A percentile compares a stretch with the other conserved stretches of the same genome.
Conservation (phyloP, 2,113 vertebrate genomes). For the Strigops habroptila region DNA sequence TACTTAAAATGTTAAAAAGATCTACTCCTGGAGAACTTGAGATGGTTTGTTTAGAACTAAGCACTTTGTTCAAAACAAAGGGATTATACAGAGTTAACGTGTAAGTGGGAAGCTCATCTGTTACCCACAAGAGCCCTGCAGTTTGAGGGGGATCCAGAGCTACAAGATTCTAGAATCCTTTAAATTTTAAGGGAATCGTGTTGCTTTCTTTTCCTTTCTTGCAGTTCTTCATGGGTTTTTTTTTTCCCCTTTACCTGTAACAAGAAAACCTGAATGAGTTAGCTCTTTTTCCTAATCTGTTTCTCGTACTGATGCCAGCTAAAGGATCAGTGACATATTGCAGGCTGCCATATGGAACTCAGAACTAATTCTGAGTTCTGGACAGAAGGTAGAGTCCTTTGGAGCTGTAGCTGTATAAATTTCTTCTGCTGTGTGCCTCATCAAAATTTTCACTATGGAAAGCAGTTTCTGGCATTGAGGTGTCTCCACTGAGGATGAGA, state of each 20-base stretch:
- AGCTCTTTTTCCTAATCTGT: neutral
- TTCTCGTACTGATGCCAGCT: neutral
- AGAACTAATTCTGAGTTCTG: neutral
- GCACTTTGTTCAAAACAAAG: neutral
- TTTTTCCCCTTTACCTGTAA: neutral
- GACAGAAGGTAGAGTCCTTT: neutral
- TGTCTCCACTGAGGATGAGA: neutral
- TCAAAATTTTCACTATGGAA: neutral
- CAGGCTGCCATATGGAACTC: neutral
- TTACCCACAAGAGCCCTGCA: neutral
- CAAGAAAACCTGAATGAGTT: neutral
- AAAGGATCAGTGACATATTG: neutral
- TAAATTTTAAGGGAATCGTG: neutral
- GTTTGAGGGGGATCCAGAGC: neutral
- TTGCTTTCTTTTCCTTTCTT: neutral
- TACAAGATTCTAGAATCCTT: neutral
- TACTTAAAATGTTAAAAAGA: neutral
- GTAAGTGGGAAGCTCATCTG: neutral
- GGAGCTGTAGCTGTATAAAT: neutral
- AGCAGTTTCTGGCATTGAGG: neutral
- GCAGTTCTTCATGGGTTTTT: neutral
- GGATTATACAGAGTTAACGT: neutral
- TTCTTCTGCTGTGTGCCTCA: neutral
- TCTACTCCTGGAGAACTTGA: neutral
- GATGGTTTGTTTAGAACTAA: neutral